phyloP scores from a whole-genome alignment of 2,113 vertebrate species.

The Ceyx cyanopectus region DNA sequence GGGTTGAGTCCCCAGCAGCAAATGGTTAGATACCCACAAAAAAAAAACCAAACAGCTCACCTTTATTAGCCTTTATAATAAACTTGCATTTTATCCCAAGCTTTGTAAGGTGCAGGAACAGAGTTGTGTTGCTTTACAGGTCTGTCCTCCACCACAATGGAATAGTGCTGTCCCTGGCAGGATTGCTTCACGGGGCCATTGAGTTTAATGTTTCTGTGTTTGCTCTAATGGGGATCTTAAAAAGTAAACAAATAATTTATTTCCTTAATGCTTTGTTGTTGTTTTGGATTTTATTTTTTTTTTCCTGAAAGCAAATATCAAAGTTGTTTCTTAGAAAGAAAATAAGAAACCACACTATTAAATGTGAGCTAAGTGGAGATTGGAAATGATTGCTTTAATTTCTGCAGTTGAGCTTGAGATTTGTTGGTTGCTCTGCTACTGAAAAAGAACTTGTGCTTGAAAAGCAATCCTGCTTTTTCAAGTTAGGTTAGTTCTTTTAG shows the following conservation, averaged over 20 bases:
- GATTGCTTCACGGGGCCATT: neutral
- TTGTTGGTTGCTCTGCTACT: neutral
- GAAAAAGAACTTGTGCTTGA: neutral
- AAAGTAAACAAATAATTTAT: neutral
- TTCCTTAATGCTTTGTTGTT: neutral
- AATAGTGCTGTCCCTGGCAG: neutral
- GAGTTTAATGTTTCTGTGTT: neutral
- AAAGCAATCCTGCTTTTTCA: neutral
- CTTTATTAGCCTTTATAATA: constrained; percentile 81
- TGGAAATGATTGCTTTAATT: neutral
- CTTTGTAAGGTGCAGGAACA: constrained; percentile 55
- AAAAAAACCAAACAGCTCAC: constrained; percentile 42
- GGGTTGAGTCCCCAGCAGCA: constrained; percentile 81
- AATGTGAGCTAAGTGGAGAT: neutral
- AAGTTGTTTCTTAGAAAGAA: neutral
- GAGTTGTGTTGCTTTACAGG: neutral
- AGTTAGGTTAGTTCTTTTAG: neutral
- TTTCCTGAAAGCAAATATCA: neutral
- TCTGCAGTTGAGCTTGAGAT: neutral
- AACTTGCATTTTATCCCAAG: constrained; percentile 82
- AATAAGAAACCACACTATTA: neutral
- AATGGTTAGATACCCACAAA: constrained; percentile 82
- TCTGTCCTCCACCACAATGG: neutral
- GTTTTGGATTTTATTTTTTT: neutral
- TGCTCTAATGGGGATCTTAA: neutral